A percentile compares a stretch with the other conserved stretches of the same genome.
phyloP scores from a whole-genome alignment of 2,888 invertebrate species.

The Hipparchia semele region DNA sequence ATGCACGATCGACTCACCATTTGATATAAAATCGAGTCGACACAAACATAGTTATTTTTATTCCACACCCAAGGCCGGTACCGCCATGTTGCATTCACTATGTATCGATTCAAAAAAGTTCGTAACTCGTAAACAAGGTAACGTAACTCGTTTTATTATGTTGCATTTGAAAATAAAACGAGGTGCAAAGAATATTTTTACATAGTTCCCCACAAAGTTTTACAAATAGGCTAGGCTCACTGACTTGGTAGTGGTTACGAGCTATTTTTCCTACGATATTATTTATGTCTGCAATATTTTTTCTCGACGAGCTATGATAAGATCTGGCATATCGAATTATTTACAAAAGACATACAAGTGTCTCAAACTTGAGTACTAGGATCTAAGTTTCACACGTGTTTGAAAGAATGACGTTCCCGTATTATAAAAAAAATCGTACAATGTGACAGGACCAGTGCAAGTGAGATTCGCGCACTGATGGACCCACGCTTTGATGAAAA shows the following conservation, averaged over 20 bases:
- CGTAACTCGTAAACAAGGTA: slow-evolving; percentile 65
- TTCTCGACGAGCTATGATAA: not conserved
- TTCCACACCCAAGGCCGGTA: slow-evolving; percentile 70
- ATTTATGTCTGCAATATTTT: slow-evolving; percentile 10
- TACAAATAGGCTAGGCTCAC: slow-evolving; percentile 14
- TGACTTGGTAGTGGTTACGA: not conserved
- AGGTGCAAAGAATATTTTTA: slow-evolving; percentile 24
- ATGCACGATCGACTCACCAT: slow-evolving; percentile 28
- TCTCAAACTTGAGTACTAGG: not conserved
- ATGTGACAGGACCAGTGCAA: too few relatives aligned
- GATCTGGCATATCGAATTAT: not conserved
- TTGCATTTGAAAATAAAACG: slow-evolving; percentile 43
- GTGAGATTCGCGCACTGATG: too few relatives aligned
- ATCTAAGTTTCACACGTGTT: not conserved
- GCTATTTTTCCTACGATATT: slow-evolving; percentile 8
- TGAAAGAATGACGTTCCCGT: not conserved
- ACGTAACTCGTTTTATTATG: slow-evolving; percentile 45
- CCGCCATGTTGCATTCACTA: slow-evolving; percentile 73
- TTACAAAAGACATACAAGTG: not conserved
- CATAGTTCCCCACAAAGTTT: slow-evolving; percentile 18
- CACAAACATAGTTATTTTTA: slow-evolving; percentile 79
- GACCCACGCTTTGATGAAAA: too few relatives aligned
- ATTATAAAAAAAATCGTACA: not conserved
- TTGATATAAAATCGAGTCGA: slow-evolving; percentile 70
- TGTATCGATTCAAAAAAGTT: slow-evolving; percentile 57